These are phyloP conservation scores for Aporophyla lueneburgensis DNA, from an alignment of 2,888 invertebrate species.

Conservation along the genomic window DNA sequence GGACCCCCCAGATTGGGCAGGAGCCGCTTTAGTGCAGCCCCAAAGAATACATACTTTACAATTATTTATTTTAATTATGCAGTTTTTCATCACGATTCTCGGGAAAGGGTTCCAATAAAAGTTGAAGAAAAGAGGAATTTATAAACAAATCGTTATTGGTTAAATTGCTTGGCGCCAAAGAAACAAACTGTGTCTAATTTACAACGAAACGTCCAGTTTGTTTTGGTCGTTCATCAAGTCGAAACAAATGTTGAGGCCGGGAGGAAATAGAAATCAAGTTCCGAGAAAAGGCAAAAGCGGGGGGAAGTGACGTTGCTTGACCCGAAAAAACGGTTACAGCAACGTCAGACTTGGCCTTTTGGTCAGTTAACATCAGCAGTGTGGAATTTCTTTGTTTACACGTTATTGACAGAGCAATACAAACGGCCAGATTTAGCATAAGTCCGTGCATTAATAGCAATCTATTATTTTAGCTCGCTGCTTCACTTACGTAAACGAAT, in stretches of 20 bases:
- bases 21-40: too few relatives aligned
- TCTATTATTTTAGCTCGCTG: conserved; percentile 43
- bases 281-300: conserved; percentile 41
- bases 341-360: conserved; percentile 48
- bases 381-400: conserved; percentile 61
- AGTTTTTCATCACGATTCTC: conserved; percentile 28
- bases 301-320: conserved; percentile 58
- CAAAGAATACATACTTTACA: too few relatives aligned
- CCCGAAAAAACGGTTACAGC: conserved; percentile 49
- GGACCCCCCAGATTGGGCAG: too few relatives aligned
- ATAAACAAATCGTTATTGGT: conserved; percentile 52
- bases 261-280: conserved; percentile 57
- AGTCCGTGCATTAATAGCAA: conserved; percentile 46
- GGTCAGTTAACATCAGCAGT: conserved; percentile 52
- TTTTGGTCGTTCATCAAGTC: conserved; percentile 69
- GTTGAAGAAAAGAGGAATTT: conserved; percentile 38
- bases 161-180: conserved; percentile 47
- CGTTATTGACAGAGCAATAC: conserved; percentile 59
- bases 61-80: conserved; percentile 46
- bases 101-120: conserved; percentile 38
- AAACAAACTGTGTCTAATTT: conserved; percentile 67
- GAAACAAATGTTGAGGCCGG: conserved; percentile 56
- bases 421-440: conserved; percentile 59
- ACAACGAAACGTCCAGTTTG: conserved; percentile 64
- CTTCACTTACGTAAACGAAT: conserved; percentile 48